Evolutionary conservation across 2,888 invertebrate species (phyloP).

Genomic region (Rhorus exstirpatorius): DNA sequence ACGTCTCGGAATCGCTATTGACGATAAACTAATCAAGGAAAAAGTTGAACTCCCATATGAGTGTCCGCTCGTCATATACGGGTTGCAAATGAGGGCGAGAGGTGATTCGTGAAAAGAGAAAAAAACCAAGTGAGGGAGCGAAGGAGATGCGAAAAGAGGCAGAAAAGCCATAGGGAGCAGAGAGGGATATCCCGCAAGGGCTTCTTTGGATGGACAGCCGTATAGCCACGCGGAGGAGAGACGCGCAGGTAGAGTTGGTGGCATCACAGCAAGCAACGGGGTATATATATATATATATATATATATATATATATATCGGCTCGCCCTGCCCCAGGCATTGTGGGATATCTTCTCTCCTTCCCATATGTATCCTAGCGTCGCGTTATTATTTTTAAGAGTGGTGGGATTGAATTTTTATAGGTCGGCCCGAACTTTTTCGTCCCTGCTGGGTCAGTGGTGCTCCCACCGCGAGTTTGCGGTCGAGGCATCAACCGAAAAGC

Average conservation of each 20-base stretch:
- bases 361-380: conserved; percentile 73
- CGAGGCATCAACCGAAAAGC: conserved; percentile 28
- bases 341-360: conserved; percentile 50
- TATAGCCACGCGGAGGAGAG: conserved; percentile 12
- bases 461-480: conserved; percentile 67
- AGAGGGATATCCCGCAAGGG: conserved; percentile 55
- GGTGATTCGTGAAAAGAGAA: conserved; percentile 7
- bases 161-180: background rate
- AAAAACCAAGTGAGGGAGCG: background rate
- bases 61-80: background rate
- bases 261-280: conserved; percentile 45
- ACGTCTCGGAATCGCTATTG: no score
- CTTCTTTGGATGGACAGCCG: conserved; percentile 53
- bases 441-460: conserved; percentile 75
- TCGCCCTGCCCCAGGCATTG: conserved; percentile 45
- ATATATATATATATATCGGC: conserved; percentile 33
- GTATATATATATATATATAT: no score
- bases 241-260: conserved; percentile 58
- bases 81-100: background rate
- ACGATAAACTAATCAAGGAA: no score
- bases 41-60: no score
- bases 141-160: background rate
- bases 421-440: conserved; percentile 75
- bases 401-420: conserved; percentile 83
- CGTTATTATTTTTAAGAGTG: conserved; percentile 83